Evolutionary conservation across 2,113 vertebrate genomes (phyloP), one percentile per base, ranked within the genome.

Genomic region (Cricetomys ansorgei): DNA sequence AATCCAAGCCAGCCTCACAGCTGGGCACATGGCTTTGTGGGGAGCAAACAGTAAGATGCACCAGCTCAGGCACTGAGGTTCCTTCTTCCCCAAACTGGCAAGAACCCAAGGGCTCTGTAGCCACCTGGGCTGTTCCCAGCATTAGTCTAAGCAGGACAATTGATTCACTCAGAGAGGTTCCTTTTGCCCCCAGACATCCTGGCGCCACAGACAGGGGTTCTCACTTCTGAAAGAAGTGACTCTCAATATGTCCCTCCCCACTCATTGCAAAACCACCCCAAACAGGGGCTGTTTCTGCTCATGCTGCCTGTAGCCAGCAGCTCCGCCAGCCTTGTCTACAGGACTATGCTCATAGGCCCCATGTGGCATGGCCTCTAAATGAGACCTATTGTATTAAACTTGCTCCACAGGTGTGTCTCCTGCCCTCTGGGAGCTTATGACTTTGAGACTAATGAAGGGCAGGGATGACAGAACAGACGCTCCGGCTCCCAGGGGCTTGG

Each of bases 311-410:
- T 15, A 0, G 31, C 0, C 0, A 59, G 72, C 72, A 92, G 50
- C 77, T 92, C 25, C 5, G 55, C 83, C 79, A 69, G 53, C 50
- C 50, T 45, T 29, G 90, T 86, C 57, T 67, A 53, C 37, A 45
- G 64, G 79, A 29, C 55, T 11, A 1, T 0, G 62, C 50, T 83
- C 64, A 48, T 9, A 7, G 37, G 45, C 43, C 45, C 69, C 12
- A 0, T 7, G 72, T 23, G 45, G 92, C 48, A 43, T 9, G 27
- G 72, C 27, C 76, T 94, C 81, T 97, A 89, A 97, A 96, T 65
- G 86, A 81, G 92, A 69, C 67, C 95, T 90, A 97, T 70, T 98
- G 97, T 97, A 85, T 97, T 76, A 73, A 86, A 95, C 97, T 83
- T 21, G 92, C 94, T 97, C 96, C 64, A 45, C 96, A 94, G 95